Base-by-base conservation (phyloP, 2,113 vertebrate species). In the Bubalus kerabau region DNA sequence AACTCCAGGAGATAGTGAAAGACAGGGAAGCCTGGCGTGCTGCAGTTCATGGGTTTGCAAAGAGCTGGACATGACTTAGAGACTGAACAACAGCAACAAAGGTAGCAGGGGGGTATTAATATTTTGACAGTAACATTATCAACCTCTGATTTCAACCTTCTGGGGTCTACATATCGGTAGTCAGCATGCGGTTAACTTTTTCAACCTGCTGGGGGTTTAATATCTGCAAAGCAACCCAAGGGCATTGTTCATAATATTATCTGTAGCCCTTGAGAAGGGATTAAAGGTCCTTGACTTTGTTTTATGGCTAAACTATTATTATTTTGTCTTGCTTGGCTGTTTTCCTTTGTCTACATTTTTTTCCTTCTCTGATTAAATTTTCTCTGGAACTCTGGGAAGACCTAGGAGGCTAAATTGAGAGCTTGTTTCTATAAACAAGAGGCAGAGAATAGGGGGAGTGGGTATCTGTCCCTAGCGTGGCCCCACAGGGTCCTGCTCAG, bases 21-120 rank as follows among this genome's bases (percentile, higher is more conserved):
- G 71, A 26, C 71, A 74, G 71, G 71, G 36, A 74, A 3, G 23
- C 71, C 71, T 13, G 71, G 71, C 2, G 0, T 24, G 71, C 36
- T 43, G 36, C 21, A 12, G 36, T 43, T 0, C 36, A 24, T 14
- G 71, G 36, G 6, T 1, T 40, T 0, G 2, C 21, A 6, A 14
- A 74, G 10, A 40, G 71, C 3, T 26, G 36, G 11, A 74, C 36
- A 7, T 0, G 0, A 24, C 71, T 71, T 3, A 74, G 11, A 1
- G 0, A 13, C 12, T 43, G 21, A 26, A 7, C 21, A 14, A 1
- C 36, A 24, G 21, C 36, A 40, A 74, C 36, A 43, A 43, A 1
- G 23, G 11, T 3, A 24, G 36, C 36, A 74, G 36, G 36, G 11
- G 21, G 36, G 12, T 1, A 7, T 43, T 14, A 43, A 7, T 26